Evolutionary conservation across 2,797 vertebrate genomes (phyloP).

Genomic region (Myoxocephalus aenaeus): DNA sequence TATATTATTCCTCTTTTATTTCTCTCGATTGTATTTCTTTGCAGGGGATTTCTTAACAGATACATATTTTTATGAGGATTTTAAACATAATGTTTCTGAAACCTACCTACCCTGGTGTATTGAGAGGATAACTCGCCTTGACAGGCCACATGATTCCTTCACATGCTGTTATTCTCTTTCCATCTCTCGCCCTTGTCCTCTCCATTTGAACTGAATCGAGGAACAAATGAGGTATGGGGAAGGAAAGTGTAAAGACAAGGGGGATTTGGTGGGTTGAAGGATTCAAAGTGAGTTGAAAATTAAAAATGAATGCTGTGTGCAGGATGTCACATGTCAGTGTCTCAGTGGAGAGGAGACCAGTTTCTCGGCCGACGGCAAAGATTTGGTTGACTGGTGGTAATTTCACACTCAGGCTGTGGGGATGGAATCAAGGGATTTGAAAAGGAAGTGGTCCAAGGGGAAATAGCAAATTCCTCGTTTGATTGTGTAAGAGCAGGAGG

Average conservation of each 20-base stretch:
- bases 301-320: not conserved
- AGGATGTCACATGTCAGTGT: conserved; percentile 3
- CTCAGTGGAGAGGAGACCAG: not conserved
- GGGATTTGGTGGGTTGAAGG: not conserved
- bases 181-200: conserved; percentile 8
- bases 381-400: conserved; percentile 41
- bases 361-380: conserved; percentile 12
- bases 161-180: not conserved
- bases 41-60: conserved; percentile 9
- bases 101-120: not conserved
- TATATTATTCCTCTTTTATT: not conserved
- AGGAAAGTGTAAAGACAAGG: not conserved
- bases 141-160: not conserved
- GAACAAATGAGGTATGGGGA: conserved; percentile 6
- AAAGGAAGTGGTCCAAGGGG: conserved; percentile 16
- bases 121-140: conserved; percentile 22
- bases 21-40: not conserved
- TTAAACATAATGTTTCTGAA: conserved; percentile 20
- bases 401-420: conserved; percentile 48
- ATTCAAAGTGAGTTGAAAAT: conserved; percentile 14
- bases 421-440: conserved; percentile 35
- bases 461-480: conserved; percentile 21
- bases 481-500: conserved; percentile 19
- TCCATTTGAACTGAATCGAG: not conserved
- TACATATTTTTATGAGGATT: conserved; percentile 11